Base-by-base conservation (phyloP, 2,888 invertebrate genomes). In the Seira musarum region DNA sequence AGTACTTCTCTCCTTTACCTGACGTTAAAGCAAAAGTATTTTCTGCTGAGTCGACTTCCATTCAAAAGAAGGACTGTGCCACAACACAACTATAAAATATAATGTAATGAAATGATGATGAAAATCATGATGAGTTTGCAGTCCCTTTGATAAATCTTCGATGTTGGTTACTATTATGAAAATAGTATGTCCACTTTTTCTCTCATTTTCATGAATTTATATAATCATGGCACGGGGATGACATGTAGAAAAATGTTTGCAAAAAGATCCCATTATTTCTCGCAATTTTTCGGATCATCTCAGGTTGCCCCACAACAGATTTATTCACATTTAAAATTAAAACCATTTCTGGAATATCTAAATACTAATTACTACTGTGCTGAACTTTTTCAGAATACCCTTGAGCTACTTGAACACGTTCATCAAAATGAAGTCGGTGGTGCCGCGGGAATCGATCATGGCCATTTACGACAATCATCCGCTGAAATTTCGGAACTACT, bases 71-170 rank as follows among this genome's bases (percentile, higher is more conserved):
- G n/a, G n/a, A n/a, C n/a, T n/a, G n/a, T n/a, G n/a, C n/a, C n/a
- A n/a, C n/a, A n/a, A n/a, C n/a, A n/a, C n/a, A n/a, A n/a, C n/a
- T n/a, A n/a, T n/a, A n/a, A n/a, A n/a, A n/a, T n/a, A n/a, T n/a
- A n/a, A n/a, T 22, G 60, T 69, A 69, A 19, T 61, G 63, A 67
- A 21, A 24, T 63, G 70, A 66, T 75, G 57, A 70, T 80, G 82
- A 80, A 80, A 80, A 71, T 80, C 75, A 81, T 49, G 78, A 83
- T 83, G 83, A 83, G 81, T 66, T 74, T 60, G 82, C 83, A 82
- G 53, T 79, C 71, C 76, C 66, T 71, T 75, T 78, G 65, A 67
- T 49, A 15, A 21, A 46, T 17, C 17, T 53, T 19, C 60, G 46
- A 57, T 24, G 66, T 74, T 64, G 30, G 61, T 61, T 71, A 57